Base-by-base conservation (phyloP, 2,888 invertebrate genomes). In the Tortrix viridana region DNA sequence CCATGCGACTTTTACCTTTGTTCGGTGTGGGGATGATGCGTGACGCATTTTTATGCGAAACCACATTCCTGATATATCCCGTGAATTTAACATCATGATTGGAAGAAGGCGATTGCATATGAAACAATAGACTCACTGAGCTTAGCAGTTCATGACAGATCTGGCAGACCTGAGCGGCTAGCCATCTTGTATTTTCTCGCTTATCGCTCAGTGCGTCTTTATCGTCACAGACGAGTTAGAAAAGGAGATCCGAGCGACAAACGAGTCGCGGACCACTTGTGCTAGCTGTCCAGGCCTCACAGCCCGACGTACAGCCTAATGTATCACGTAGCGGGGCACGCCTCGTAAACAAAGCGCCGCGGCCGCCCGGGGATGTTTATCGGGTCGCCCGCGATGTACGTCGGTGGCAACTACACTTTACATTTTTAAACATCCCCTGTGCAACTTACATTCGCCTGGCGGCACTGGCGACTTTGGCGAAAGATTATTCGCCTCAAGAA, bases 281-380 rank as follows among this genome's bases (percentile, higher is more conserved):
- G n/a, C n/a, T n/a, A n/a, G n/a, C n/a, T n/a, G 26, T 26, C 16
- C 16, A 43, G n/a, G 32, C 44, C 49, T 46, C n/a, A 26, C 20
- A 46, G 41, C 46, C 50, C 22, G 44, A 32, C 56, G 49, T 38
- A 44, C 38, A 46, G 57, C 57, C 73, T 73, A 79, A 80, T 80
- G 74, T 69, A 76, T 80, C 79, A 77, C 73, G 71, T 72, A 72
- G 73, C 66, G 70, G 73, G 71, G 65, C 69, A 67, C 63, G 74
- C 66, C 75, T 76, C 74, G 76, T 81, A 84, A 84, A 84, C 80
- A 81, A 82, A 79, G 74, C 75, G 70, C 72, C 72, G 71, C 72
- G 74, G 76, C 70, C 74, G 79, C 81, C 81, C 83, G 81, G 82
- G 83, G 85, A 86, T 86, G 82, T 85, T 87, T 87, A 86, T 86